A percentile compares a stretch with the other conserved stretches of the same genome.
Evolutionary conservation across 2,113 vertebrate genomes (phyloP).

Genomic region (Lathamus discolor): DNA sequence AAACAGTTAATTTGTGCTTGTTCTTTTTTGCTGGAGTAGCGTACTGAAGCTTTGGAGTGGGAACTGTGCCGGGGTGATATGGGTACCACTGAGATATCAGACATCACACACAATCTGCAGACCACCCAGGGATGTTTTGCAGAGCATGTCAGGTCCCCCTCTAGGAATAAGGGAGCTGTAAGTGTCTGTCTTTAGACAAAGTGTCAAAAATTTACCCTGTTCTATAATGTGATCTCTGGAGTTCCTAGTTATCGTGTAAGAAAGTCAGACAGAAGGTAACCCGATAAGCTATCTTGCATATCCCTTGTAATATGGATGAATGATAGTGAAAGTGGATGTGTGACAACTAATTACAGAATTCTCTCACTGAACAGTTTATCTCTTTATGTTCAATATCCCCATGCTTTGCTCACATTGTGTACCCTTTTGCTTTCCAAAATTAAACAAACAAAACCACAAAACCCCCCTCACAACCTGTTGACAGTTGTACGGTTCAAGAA

Average conservation of each 20-base stretch:
- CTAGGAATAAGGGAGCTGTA: background rate
- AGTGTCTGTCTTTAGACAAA: background rate
- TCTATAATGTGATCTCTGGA: background rate
- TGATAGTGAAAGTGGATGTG: background rate
- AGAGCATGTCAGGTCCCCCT: background rate
- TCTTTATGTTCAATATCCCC: background rate
- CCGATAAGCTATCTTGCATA: background rate
- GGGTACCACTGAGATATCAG: background rate
- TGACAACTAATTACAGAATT: constrained; percentile 7
- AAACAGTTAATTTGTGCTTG: background rate
- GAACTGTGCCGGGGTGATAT: background rate
- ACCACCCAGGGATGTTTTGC: background rate
- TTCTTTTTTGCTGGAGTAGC: rapidly evolving
- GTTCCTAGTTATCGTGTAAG: rapidly evolving
- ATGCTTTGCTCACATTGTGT: background rate
- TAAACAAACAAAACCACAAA: background rate
- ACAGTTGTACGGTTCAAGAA: background rate
- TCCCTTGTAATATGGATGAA: background rate
- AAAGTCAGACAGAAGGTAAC: background rate
- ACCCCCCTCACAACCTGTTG: background rate
- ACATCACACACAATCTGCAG: background rate
- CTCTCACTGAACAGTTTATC: background rate
- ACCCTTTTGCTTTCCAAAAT: background rate
- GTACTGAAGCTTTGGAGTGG: rapidly evolving
- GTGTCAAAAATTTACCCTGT: background rate